Conservation (phyloP, 2,888 invertebrate species). For the Drosophila antonietae region DNA sequence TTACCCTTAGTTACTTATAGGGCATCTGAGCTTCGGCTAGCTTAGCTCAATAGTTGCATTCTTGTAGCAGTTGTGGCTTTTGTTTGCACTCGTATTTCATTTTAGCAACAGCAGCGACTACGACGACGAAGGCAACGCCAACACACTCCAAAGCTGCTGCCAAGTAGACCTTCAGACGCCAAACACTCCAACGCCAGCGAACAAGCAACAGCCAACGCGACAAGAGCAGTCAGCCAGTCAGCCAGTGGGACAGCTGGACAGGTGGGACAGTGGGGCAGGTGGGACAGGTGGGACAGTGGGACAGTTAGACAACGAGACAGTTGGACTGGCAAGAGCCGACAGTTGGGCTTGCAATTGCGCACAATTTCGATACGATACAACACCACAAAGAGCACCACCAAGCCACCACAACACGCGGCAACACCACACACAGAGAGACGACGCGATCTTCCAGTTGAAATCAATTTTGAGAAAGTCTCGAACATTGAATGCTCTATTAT, state of each 20-base stretch:
- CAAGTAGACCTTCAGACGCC: constrained; percentile 80
- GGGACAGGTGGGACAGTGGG: constrained; percentile 27
- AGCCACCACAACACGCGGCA: constrained; percentile 24
- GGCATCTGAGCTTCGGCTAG: constrained; percentile 29
- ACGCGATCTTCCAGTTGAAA: constrained; percentile 30
- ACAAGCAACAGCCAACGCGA: constrained; percentile 58
- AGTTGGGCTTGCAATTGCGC: constrained; percentile 77
- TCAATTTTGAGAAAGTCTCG: not conserved
- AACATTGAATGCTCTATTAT: constrained; percentile 1
- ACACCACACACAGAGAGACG: constrained; percentile 53
- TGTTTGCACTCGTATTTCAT: constrained; percentile 80
- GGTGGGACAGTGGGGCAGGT: constrained; percentile 35
- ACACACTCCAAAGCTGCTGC: constrained; percentile 77
- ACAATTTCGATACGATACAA: constrained; percentile 62
- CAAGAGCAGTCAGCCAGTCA: constrained; percentile 53
- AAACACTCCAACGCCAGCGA: constrained; percentile 77
- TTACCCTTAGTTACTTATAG: constrained; percentile 14
- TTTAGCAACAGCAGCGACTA: constrained; percentile 45
- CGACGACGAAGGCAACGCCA: constrained; percentile 57
- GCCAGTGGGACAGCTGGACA: constrained; percentile 26
- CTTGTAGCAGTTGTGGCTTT: constrained; percentile 49
- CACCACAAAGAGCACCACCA: constrained; percentile 23
- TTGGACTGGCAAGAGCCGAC: constrained; percentile 57
- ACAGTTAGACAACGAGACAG: constrained; percentile 42
- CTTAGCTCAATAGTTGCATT: constrained; percentile 19